Evolutionary conservation across 2,797 vertebrate genomes (phyloP).

Genomic region (Pagetopsis macropterus): DNA sequence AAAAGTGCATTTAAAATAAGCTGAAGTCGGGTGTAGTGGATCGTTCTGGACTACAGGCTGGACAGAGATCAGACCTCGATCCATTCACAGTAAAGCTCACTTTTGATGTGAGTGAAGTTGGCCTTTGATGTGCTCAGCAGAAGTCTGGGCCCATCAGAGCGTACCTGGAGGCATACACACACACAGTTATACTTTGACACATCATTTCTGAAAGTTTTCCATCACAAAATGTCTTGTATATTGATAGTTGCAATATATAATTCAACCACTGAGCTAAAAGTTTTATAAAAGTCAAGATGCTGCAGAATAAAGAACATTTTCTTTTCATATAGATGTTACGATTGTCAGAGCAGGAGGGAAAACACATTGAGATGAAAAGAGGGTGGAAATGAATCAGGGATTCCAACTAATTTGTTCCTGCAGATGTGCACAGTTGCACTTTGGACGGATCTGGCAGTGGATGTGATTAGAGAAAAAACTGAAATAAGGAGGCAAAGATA

Average conservation of each 20-base stretch:
- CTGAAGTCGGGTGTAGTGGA: not conserved
- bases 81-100: conserved; percentile 11
- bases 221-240: not conserved
- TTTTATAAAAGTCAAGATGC: not conserved
- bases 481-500: conserved; percentile 24
- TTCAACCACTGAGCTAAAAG: not conserved
- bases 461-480: conserved; percentile 36
- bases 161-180: conserved; percentile 23
- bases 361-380: not conserved
- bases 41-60: not conserved
- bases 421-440: conserved; percentile 7
- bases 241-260: not conserved
- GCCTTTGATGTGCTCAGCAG: conserved; percentile 48
- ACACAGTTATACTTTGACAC: not conserved
- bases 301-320: not conserved
- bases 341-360: not conserved
- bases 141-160: conserved; percentile 14
- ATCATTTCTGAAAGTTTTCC: not conserved
- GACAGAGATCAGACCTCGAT: conserved; percentile 12
- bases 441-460: not conserved
- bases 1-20: too few relatives aligned
- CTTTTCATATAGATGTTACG: not conserved
- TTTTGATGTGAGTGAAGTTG: conserved; percentile 20
- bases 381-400: not conserved
- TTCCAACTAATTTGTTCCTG: not conserved